Percentiles rank a stretch among this genome's conserved stretches.
These are phyloP conservation scores for Ammodytes dubius DNA, from an alignment of 2,113 vertebrate species.

Conservation along the genomic window DNA sequence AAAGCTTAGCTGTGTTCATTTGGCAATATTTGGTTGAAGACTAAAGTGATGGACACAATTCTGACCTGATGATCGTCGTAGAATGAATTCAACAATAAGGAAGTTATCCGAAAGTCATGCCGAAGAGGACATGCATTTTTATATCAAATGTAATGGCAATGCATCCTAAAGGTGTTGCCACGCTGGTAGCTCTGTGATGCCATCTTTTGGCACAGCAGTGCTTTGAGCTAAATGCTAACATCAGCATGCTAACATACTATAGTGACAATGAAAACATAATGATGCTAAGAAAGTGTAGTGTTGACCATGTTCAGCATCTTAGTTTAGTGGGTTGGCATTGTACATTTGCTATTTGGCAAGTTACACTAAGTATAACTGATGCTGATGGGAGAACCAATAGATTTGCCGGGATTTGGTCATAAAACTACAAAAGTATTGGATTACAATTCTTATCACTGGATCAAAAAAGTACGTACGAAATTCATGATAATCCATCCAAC, in stretches of 20 bases:
- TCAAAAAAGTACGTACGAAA: no score
- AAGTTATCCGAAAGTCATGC: neutral
- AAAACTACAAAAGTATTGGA: no score
- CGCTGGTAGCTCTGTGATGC: conserved; percentile 1
- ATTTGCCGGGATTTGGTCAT: neutral
- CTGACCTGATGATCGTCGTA: neutral
- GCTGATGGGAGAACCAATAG: neutral
- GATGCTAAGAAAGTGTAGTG: neutral
- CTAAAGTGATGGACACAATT: neutral
- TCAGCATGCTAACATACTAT: neutral
- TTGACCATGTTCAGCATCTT: neutral
- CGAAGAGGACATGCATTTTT: neutral
- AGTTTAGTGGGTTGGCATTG: no score
- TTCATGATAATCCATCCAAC: neutral
- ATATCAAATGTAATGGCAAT: neutral
- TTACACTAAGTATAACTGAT: neutral
- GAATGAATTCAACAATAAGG: neutral
- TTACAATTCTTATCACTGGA: no score
- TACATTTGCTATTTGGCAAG: neutral
- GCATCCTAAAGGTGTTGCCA: neutral
- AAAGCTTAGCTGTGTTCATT: neutral
- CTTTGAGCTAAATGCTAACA: neutral
- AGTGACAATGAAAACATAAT: neutral
- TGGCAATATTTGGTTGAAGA: neutral
- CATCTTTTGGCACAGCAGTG: neutral